These are phyloP conservation scores for Nowickia ferox DNA, from an alignment of 2,888 invertebrate species.

Conservation along the genomic window DNA sequence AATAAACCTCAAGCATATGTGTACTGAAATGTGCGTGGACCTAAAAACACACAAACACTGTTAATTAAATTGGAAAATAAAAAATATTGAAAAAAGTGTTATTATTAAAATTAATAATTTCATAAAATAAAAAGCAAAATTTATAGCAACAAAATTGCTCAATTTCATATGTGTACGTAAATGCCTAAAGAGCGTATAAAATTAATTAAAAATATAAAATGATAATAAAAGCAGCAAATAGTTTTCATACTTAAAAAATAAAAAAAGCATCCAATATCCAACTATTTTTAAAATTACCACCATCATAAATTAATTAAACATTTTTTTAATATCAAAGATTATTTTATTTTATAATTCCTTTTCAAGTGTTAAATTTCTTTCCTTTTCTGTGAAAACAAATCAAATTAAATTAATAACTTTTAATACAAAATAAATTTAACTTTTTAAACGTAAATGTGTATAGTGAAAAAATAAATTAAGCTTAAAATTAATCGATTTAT, in stretches of 20 bases:
- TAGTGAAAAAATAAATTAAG: neutral
- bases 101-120: slow-evolving; percentile 21
- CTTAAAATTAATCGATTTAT: neutral
- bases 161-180: neutral
- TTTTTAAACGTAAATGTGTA: no score
- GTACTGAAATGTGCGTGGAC: neutral
- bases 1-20: slow-evolving; percentile 10
- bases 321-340: neutral
- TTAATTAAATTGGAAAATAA: slow-evolving; percentile 67
- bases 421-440: no score
- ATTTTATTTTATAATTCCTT: neutral
- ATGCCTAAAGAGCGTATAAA: neutral
- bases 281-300: neutral
- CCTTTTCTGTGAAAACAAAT: neutral
- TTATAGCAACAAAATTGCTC: neutral
- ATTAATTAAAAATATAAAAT: neutral
- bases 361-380: neutral
- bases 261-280: neutral
- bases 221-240: neutral
- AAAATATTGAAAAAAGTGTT: slow-evolving; percentile 13
- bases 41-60: slow-evolving; percentile 35
- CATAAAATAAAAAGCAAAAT: neutral
- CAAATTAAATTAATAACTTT: neutral
- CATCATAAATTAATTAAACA: neutral
- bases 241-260: neutral